These are phyloP conservation scores for Galaxea fascicularis DNA, from an alignment of 92 coral and sea anemone species.

Conservation along the genomic window DNA sequence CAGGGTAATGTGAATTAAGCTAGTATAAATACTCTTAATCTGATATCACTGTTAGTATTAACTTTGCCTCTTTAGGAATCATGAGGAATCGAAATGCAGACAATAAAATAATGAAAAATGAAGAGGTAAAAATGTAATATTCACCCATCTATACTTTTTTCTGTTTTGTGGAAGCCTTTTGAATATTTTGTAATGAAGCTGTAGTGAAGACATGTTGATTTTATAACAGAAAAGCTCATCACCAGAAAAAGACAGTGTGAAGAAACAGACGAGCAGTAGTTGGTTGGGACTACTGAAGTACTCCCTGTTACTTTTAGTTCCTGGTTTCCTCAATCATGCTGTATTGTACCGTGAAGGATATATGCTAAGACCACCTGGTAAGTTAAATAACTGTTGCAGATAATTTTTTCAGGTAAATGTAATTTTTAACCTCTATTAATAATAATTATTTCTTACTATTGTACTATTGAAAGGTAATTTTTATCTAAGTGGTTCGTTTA, in stretches of 20 bases:
- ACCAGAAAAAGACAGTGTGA: neutral
- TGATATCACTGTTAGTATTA: neutral
- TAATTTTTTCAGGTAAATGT: neutral
- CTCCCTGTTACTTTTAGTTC: slow-evolving; percentile 73
- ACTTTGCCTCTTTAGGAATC: neutral
- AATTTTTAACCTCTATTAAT: neutral
- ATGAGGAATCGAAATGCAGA: slow-evolving; percentile 34
- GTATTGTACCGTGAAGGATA: slow-evolving; percentile 81
- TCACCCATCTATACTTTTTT: too few relatives aligned
- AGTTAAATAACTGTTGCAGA: neutral
- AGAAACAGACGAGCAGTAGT: slow-evolving; percentile 13
- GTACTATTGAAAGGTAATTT: too few relatives aligned
- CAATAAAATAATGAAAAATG: neutral
- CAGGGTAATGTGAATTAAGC: too few relatives aligned
- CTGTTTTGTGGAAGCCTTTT: neutral
- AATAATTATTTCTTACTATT: too few relatives aligned
- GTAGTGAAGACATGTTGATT: neutral
- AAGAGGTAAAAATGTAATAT: slow-evolving; percentile 18
- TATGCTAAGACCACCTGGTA: slow-evolving; percentile 80
- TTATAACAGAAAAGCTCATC: neutral
- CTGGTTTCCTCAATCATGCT: slow-evolving; percentile 94
- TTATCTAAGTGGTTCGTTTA: too few relatives aligned
- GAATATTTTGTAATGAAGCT: neutral
- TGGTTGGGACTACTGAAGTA: slow-evolving; percentile 77
- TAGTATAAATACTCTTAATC: neutral